These are phyloP conservation scores for Cyrtodaria siliqua DNA, from an alignment of 2,888 invertebrate genomes.

Conservation along the genomic window DNA sequence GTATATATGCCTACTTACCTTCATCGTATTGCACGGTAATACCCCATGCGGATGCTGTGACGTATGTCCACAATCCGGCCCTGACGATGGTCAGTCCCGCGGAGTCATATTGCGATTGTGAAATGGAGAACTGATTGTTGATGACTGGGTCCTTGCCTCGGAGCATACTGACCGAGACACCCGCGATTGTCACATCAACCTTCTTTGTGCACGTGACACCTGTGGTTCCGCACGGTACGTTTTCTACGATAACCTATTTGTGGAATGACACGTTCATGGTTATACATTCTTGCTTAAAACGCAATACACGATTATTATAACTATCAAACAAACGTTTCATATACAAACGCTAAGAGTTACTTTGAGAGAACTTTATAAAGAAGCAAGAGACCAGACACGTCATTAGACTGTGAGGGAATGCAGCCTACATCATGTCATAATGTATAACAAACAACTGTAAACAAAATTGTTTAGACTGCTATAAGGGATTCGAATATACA, in stretches of 20 bases:
- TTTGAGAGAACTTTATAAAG: too few relatives aligned
- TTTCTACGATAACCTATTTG: constrained; percentile 80
- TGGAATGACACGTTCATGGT: too few relatives aligned
- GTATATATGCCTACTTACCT: neutral
- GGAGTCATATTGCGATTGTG: constrained; percentile 30
- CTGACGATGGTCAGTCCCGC: constrained; percentile 37
- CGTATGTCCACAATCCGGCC: constrained; percentile 10
- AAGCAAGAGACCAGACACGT: too few relatives aligned
- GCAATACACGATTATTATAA: too few relatives aligned
- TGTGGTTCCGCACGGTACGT: constrained; percentile 93
- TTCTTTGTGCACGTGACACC: constrained; percentile 94
- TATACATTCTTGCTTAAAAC: too few relatives aligned
- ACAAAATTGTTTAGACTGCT: too few relatives aligned
- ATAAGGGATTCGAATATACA: too few relatives aligned
- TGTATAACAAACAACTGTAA: too few relatives aligned
- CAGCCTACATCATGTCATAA: too few relatives aligned
- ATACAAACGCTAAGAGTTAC: too few relatives aligned
- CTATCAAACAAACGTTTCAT: too few relatives aligned
- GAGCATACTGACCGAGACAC: constrained; percentile 49
- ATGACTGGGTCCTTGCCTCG: constrained; percentile 67
- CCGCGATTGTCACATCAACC: constrained; percentile 49
- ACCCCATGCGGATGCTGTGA: neutral
- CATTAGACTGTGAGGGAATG: too few relatives aligned
- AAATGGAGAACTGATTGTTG: constrained; percentile 66
- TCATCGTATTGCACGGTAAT: constrained; percentile 6